Evolutionary conservation across 2,113 vertebrate species (phyloP).

Genomic region (Muntiacus reevesi): DNA sequence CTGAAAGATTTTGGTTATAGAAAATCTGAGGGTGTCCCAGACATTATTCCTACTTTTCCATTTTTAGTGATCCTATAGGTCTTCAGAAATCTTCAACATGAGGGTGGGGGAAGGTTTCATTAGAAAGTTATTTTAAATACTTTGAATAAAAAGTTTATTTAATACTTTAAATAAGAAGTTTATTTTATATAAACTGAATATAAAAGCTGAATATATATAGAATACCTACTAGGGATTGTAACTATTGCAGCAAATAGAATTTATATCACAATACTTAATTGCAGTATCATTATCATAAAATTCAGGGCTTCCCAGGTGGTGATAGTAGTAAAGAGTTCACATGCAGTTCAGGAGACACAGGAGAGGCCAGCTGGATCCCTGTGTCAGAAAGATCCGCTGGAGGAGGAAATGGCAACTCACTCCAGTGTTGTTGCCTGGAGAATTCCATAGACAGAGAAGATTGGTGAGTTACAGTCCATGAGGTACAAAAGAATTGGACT

Average conservation of each 20-base stretch:
- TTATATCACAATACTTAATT: neutral
- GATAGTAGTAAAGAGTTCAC: neutral
- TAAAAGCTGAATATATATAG: neutral
- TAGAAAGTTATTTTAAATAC: neutral
- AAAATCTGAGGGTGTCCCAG: neutral
- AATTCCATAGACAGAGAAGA: neutral
- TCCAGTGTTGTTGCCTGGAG: neutral
- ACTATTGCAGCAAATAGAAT: neutral
- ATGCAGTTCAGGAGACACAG: neutral
- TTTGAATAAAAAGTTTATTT: neutral
- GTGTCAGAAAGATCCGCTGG: neutral
- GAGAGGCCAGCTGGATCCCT: neutral
- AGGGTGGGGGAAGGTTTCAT: neutral
- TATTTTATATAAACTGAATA: neutral
- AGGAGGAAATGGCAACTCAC: neutral
- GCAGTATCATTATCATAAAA: neutral
- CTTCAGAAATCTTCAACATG: neutral
- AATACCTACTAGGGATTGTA: neutral
- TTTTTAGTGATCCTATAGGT: neutral
- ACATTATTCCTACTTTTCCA: neutral
- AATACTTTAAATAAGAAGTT: neutral
- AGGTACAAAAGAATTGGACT: neutral
- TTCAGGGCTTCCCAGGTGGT: neutral
- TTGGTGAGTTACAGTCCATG: neutral
- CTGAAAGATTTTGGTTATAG: neutral